These are phyloP conservation scores for Leptothorax acervorum DNA, from an alignment of 2,888 invertebrate genomes.

Conservation along the genomic window DNA sequence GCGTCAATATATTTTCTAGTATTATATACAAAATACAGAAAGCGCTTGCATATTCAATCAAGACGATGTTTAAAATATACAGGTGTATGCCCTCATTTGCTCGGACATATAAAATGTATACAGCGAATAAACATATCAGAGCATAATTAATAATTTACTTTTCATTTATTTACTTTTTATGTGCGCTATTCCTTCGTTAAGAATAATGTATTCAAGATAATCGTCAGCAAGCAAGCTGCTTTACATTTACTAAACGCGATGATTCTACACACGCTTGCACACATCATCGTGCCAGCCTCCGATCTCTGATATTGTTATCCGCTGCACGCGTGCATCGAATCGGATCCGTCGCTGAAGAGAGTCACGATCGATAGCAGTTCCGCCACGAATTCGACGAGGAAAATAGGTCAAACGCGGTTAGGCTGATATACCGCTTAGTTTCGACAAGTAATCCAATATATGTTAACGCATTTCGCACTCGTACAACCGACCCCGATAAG, in stretches of 20 bases:
- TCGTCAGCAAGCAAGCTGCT: constrained; percentile 4
- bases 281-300: constrained; percentile 35
- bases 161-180: not conserved
- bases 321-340: constrained; percentile 47
- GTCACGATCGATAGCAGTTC: constrained; percentile 41
- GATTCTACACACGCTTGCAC: constrained; percentile 12
- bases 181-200: not conserved
- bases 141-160: constrained; percentile 31
- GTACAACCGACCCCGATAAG: not conserved
- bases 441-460: constrained; percentile 18
- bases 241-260: not conserved
- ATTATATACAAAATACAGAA: not conserved
- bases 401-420: constrained; percentile 46
- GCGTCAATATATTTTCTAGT: not conserved
- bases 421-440: constrained; percentile 19
- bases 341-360: constrained; percentile 46
- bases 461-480: constrained; percentile 14
- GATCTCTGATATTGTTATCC: constrained; percentile 57
- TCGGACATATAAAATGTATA: not conserved
- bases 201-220: constrained; percentile 11
- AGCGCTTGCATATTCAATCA: not conserved
- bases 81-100: not conserved
- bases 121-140: not conserved
- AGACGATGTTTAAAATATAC: not conserved
- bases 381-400: constrained; percentile 22